Percentiles rank a stretch among this genome's conserved stretches.
Conservation (phyloP, 2,113 vertebrate genomes). For the Coreoperca whiteheadi region DNA sequence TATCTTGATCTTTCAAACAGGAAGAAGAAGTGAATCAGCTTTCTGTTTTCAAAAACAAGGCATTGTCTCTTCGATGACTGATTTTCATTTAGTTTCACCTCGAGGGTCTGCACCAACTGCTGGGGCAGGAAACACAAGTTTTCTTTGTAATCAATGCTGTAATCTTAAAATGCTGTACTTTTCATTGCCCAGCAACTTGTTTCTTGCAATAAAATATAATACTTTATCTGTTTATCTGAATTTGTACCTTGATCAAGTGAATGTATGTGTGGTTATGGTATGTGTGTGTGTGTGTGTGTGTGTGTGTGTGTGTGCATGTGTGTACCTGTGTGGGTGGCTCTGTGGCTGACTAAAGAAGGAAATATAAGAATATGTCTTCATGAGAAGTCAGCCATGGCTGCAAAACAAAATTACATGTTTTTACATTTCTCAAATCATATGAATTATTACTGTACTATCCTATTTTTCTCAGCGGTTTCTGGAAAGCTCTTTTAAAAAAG, state of each 20-base stretch:
- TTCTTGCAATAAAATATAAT: background rate
- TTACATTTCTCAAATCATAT: background rate
- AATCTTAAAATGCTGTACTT: background rate
- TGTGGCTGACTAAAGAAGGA: background rate
- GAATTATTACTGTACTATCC: background rate
- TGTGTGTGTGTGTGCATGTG: background rate
- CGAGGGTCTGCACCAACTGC: background rate
- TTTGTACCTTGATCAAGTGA: background rate
- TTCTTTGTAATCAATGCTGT: background rate
- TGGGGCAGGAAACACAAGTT: background rate
- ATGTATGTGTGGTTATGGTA: background rate
- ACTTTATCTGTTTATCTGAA: background rate
- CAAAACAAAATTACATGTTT: conserved; percentile 3
- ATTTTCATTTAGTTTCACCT: background rate
- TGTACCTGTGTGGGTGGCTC: fast-evolving
- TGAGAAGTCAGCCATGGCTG: background rate
- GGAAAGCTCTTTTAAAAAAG: background rate
- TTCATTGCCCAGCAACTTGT: no score
- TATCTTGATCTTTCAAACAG: conserved; percentile 12
- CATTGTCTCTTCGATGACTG: background rate
- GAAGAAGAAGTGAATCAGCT: conserved; percentile 29
- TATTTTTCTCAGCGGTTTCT: background rate
- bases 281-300: background rate
- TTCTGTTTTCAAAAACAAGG: background rate
- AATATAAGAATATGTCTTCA: background rate